Percentiles rank a stretch among this genome's conserved stretches.
Evolutionary conservation across 2,888 invertebrate species (phyloP).

Genomic region (Molorchus minor): DNA sequence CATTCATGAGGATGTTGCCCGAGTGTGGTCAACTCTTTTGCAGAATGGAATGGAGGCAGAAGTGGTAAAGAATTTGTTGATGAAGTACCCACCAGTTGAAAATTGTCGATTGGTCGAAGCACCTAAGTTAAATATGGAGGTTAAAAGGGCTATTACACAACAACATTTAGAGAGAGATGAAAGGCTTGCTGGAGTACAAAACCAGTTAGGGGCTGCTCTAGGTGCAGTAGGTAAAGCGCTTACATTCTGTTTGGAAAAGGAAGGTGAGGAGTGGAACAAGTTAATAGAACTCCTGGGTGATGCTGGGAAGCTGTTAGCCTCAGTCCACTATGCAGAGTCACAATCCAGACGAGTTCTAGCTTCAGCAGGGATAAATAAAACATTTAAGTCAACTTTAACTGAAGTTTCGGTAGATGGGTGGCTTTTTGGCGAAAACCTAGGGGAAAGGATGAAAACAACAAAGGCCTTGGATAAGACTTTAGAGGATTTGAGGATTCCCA

Average conservation of each 20-base stretch:
- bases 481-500: neutral
- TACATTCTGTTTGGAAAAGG: conserved; percentile 14
- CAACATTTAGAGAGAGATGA: conserved; percentile 22
- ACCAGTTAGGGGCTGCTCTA: conserved; percentile 27
- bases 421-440: conserved; percentile 31
- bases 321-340: conserved; percentile 26
- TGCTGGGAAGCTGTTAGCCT: conserved; percentile 26
- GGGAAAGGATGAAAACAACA: conserved; percentile 27
- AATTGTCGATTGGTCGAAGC: conserved; percentile 24
- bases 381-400: conserved; percentile 25
- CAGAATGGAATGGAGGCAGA: conserved; percentile 22
- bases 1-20: conserved; percentile 25
- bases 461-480: conserved; percentile 24
- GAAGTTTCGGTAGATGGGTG: conserved; percentile 29
- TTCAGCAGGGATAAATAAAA: conserved; percentile 20
- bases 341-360: conserved; percentile 22
- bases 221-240: conserved; percentile 25
- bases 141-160: conserved; percentile 19
- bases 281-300: conserved; percentile 24
- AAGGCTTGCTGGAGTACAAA: conserved; percentile 18
- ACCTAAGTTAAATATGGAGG: conserved; percentile 26
- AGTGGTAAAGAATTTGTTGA: conserved; percentile 11
- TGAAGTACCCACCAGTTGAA: conserved; percentile 27
- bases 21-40: conserved; percentile 24
- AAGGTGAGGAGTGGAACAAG: conserved; percentile 19